Percentiles rank a stretch among this genome's conserved stretches.
Evolutionary conservation across 2,888 invertebrate genomes (phyloP).

Genomic region (Gryllus longicercus): DNA sequence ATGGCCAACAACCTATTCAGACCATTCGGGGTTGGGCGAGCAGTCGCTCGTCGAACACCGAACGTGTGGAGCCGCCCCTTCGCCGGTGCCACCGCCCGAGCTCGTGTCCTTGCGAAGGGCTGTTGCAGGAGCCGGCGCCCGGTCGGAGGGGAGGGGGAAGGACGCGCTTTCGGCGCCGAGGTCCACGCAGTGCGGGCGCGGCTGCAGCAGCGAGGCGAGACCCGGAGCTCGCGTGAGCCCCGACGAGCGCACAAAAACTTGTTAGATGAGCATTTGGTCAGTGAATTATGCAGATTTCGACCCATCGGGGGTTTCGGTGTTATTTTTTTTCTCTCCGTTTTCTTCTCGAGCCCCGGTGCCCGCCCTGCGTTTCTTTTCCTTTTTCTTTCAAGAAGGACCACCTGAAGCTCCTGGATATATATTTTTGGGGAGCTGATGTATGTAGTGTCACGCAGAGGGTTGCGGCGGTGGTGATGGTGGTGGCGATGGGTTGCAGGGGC

Average conservation of each 20-base stretch:
- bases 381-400: constrained; percentile 26
- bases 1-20: no score
- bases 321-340: constrained; percentile 4
- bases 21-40: no score
- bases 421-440: constrained; percentile 21
- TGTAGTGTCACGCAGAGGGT: background rate
- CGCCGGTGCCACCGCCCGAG: no score
- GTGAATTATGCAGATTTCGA: constrained; percentile 35
- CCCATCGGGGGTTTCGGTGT: background rate
- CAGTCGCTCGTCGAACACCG: no score
- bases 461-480: no score
- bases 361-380: constrained; percentile 25
- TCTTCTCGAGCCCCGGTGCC: constrained; percentile 18
- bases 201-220: background rate
- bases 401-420: constrained; percentile 28
- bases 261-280: constrained; percentile 27
- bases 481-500: background rate
- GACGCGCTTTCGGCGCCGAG: no score
- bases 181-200: no score
- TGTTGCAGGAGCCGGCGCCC: background rate
- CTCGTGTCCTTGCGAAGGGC: background rate
- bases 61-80: no score
- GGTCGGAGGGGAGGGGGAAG: background rate
- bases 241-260: constrained; percentile 20
- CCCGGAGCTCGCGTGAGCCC: background rate